These are phyloP conservation scores for Ptychodera flava DNA, from an alignment of 35 echinoderm and acorn worm genomes.

Conservation along the genomic window DNA sequence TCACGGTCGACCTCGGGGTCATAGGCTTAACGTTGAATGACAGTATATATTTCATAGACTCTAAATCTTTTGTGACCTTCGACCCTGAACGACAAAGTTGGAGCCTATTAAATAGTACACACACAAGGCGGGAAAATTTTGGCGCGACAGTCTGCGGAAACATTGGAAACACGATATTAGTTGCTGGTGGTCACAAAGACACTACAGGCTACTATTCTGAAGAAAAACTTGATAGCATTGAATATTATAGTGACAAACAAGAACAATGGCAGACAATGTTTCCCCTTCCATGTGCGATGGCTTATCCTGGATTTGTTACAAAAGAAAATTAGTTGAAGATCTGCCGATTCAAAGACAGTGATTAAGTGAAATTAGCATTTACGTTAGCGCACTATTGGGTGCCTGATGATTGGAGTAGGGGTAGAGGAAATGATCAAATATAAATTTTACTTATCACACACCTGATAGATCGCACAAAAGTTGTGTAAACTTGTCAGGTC, in stretches of 20 bases:
- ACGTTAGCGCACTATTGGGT: too few species aligned
- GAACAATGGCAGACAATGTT: not conserved
- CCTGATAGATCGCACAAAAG: too few species aligned
- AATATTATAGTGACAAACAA: not conserved
- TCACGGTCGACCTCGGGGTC: not conserved
- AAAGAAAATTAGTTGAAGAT: not conserved
- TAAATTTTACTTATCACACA: too few species aligned
- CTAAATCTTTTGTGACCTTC: not conserved
- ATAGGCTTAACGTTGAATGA: not conserved
- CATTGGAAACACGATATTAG: not conserved
- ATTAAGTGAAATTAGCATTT: too few species aligned
- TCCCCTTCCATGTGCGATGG: not conserved
- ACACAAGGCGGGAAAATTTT: not conserved
- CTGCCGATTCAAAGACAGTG: too few species aligned
- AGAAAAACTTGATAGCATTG: not conserved
- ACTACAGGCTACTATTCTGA: not conserved
- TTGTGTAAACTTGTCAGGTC: too few species aligned
- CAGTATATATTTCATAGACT: not conserved
- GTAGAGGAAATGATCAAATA: too few species aligned
- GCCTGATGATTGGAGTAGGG: too few species aligned
- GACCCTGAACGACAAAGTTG: not conserved
- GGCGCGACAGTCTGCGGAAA: not conserved
- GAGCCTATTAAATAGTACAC: not conserved
- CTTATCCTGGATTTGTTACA: not conserved
- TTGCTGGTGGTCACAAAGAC: not conserved